phyloP scores from a whole-genome alignment of 2,113 vertebrate species.

The Phycodurus eques region DNA sequence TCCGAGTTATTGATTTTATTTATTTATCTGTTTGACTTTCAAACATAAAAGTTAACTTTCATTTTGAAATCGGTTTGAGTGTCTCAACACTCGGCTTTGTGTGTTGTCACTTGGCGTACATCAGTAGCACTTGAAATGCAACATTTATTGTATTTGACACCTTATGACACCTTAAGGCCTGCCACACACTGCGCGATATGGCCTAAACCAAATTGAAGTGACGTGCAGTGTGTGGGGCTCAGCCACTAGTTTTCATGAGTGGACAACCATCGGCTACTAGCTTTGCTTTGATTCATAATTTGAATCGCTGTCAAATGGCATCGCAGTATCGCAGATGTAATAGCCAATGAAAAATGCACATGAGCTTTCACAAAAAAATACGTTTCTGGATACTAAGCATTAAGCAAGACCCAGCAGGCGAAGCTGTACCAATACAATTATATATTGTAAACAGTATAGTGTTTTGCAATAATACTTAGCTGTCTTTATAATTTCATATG shows the following conservation, averaged over 20 bases:
- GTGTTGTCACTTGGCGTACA: constrained; percentile 39
- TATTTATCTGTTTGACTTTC: constrained; percentile 61
- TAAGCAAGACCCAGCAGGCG: too few species aligned
- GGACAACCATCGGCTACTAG: too few species aligned
- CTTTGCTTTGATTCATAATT: not conserved
- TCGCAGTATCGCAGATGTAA: not conserved
- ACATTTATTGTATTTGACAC: not conserved
- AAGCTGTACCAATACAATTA: too few species aligned
- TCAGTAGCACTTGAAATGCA: constrained; percentile 40
- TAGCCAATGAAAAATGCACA: too few species aligned
- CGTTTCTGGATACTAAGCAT: too few species aligned
- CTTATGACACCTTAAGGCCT: not conserved
- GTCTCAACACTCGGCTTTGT: constrained; percentile 70
- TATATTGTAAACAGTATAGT: too few species aligned
- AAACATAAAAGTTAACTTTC: constrained; percentile 51
- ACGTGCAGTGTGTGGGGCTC: too few species aligned
- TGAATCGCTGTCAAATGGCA: not conserved
- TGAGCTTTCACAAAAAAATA: too few species aligned
- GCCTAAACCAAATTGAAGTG: too few species aligned
- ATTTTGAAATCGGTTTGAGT: constrained; percentile 60
- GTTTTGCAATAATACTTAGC: too few species aligned
- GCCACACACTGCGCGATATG: not conserved
- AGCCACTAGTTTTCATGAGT: too few species aligned
- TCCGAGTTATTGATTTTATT: constrained; percentile 63
- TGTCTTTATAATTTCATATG: too few species aligned